Evolutionary conservation across 2,888 invertebrate species (phyloP).

Genomic region (Gisinianus flammeolus): DNA sequence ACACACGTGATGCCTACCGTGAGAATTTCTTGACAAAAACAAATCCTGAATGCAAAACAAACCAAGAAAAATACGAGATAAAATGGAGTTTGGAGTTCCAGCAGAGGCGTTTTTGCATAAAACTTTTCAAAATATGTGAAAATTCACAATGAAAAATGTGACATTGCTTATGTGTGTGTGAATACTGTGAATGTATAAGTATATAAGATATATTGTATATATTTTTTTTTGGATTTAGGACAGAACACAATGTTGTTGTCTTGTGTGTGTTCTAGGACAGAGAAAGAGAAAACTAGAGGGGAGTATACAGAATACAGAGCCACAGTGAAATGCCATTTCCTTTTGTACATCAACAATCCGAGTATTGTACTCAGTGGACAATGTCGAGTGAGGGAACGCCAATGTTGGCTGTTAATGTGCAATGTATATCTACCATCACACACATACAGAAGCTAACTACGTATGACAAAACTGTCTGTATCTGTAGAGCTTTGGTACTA

Average conservation of each 20-base stretch:
- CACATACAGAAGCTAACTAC: background rate
- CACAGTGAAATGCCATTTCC: constrained; percentile 25
- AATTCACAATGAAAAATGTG: constrained; percentile 10
- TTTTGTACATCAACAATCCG: constrained; percentile 24
- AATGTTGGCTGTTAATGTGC: background rate
- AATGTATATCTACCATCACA: background rate
- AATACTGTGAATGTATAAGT: too few species aligned
- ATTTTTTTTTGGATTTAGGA: constrained; percentile 14
- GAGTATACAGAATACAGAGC: constrained; percentile 17
- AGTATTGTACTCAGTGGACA: constrained; percentile 29
- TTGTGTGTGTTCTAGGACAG: too few species aligned
- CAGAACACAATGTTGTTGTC: too few species aligned
- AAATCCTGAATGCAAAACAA: too few species aligned
- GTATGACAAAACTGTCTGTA: background rate
- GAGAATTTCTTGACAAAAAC: too few species aligned
- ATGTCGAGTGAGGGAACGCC: constrained; percentile 12
- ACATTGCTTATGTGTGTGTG: too few species aligned
- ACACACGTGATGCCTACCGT: too few species aligned
- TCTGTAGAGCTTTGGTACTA: background rate
- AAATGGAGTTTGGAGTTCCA: too few species aligned
- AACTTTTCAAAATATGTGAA: constrained; percentile 7
- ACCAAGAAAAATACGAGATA: too few species aligned
- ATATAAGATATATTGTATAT: background rate
- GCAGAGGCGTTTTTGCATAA: constrained; percentile 13
- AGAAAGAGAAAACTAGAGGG: constrained; percentile 16